Evolutionary conservation across 1,140 invertebrate species (phyloP).

Genomic region (Diorhabda sublineata): DNA sequence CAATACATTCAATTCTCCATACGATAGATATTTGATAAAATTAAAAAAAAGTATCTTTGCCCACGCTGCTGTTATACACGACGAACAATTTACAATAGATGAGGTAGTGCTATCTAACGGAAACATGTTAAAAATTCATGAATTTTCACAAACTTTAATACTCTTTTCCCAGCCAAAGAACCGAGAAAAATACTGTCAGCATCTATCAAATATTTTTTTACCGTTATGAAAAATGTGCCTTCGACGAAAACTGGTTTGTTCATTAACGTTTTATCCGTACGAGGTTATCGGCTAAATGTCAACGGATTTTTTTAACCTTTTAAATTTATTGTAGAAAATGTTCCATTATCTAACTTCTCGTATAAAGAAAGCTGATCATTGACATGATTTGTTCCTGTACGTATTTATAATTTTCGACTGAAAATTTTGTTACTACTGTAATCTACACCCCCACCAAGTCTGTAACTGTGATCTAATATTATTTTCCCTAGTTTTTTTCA

Average conservation of each 20-base stretch:
- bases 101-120: neutral
- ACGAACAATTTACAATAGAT: neutral
- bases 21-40: no score
- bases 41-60: neutral
- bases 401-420: no score
- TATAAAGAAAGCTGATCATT: no score
- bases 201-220: constrained; percentile 1
- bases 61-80: neutral
- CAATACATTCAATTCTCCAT: no score
- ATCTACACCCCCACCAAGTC: no score
- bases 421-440: no score
- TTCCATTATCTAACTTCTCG: neutral
- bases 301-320: neutral
- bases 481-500: no score
- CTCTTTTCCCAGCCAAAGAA: neutral
- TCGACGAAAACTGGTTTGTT: neutral
- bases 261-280: neutral
- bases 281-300: neutral
- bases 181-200: neutral
- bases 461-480: no score
- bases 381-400: no score
- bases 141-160: neutral
- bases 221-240: neutral
- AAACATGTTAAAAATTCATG: neutral
- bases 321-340: neutral